Percentiles rank a stretch among this genome's conserved stretches.
Conservation (phyloP, 2,888 invertebrate genomes). For the Rhogogaster chlorosoma region DNA sequence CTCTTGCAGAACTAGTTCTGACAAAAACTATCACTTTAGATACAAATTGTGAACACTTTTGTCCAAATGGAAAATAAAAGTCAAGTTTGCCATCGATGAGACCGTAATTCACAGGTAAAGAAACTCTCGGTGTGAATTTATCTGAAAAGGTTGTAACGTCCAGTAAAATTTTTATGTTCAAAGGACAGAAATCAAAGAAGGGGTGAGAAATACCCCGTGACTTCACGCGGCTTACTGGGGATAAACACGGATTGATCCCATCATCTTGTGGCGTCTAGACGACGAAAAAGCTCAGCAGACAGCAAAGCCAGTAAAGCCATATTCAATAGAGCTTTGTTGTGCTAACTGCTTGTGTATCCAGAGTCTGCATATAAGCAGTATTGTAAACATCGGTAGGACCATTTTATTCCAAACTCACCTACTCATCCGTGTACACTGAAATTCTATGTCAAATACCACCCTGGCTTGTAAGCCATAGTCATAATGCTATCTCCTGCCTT, state of each 20-base stretch:
- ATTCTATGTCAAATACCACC: neutral
- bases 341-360: slow-evolving; percentile 24
- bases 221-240: slow-evolving; percentile 28
- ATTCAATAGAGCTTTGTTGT: slow-evolving; percentile 40
- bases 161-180: neutral
- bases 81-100: neutral
- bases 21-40: neutral
- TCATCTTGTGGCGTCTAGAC: slow-evolving; percentile 44
- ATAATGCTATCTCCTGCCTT: neutral
- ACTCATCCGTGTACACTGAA: neutral
- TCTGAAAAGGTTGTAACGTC: neutral
- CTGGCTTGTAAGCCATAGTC: neutral
- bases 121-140: neutral
- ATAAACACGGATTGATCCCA: slow-evolving; percentile 47
- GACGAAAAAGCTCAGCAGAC: slow-evolving; percentile 42
- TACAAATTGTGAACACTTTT: neutral
- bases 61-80: neutral
- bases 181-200: neutral
- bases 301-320: slow-evolving; percentile 37
- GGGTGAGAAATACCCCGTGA: slow-evolving; percentile 23
- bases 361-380: slow-evolving; percentile 20
- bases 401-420: slow-evolving; percentile 37
- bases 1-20: neutral
- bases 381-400: neutral
- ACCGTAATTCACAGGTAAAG: neutral